These are phyloP conservation scores for Eunapius fragilis DNA, from an alignment of 37 sponge, comb jelly and placozoan genomes.

Conservation along the genomic window DNA sequence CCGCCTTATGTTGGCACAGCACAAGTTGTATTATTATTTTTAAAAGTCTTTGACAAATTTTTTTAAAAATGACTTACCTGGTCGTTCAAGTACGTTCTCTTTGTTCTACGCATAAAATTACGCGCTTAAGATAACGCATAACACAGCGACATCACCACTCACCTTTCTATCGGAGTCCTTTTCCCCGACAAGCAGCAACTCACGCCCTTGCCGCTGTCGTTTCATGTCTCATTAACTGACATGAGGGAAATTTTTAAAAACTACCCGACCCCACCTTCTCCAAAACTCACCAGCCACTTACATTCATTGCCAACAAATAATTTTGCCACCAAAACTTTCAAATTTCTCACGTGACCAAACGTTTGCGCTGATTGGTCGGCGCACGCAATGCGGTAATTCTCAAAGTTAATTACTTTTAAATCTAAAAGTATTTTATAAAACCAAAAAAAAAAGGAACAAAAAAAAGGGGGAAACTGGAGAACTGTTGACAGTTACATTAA, in stretches of 20 bases:
- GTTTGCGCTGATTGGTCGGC: neutral
- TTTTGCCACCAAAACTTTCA: neutral
- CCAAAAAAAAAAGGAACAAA: conserved; percentile 5
- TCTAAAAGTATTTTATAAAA: too few species aligned
- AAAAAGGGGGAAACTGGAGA: neutral
- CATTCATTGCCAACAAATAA: neutral
- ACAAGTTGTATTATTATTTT: neutral
- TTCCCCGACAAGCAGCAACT: neutral
- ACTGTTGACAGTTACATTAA: neutral
- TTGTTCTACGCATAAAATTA: neutral
- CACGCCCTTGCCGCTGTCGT: neutral
- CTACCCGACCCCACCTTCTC: neutral
- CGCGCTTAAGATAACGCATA: neutral
- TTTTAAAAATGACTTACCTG: neutral
- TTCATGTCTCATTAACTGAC: neutral
- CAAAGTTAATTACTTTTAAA: too few species aligned
- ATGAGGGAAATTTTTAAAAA: neutral
- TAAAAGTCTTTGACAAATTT: too few species aligned
- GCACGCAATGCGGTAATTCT: neutral
- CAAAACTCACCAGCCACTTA: neutral
- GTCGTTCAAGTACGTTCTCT: neutral
- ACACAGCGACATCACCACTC: neutral
- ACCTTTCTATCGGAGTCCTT: neutral
- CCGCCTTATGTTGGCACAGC: neutral
- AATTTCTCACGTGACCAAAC: neutral